Base-by-base conservation (phyloP, 2,888 invertebrate species). In the Scaptomyza parva region DNA sequence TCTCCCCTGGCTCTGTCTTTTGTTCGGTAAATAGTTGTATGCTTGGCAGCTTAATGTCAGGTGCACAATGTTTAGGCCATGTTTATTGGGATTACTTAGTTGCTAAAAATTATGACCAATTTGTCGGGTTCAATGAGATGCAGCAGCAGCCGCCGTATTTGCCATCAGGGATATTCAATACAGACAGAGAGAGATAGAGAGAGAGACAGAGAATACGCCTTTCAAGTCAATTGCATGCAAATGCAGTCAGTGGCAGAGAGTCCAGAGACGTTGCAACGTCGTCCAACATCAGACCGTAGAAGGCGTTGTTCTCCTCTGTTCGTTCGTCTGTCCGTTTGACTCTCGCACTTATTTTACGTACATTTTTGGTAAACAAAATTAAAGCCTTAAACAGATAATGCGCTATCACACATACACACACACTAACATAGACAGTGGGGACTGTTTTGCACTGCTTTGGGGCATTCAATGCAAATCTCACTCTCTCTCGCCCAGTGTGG, bases 31-130 rank as follows among this genome's bases (percentile, higher is more conserved):
- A 47, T 61, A 61, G 48, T 24, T 61, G 48, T 48, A 22, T 22
- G 57, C 44, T 66, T 77, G 79, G 78, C 81, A 88, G 85, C 88
- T 89, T 88, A 89, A 76, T 77, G 88, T 87, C 88, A 86, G 71
- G 53, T 65, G 70, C 72, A 86, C 82, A 88, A 86, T 88, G 88
- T 78, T 77, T 78, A 68, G 76, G 77, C 78, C 80, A 86, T 88
- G 88, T 86, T 88, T 89, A 88, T 89, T 83, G 86, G 88, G 89
- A 88, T 88, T 89, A 61, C 61, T 61, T 48, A 88, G 83, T 77
- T 79, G 88, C 73, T 76, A 60, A 78, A 86, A 88, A 88, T 88
- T 89, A 88, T 88, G 88, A 88, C 88, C 88, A 88, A 88, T 88
- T 88, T 88, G 89, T 83, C 86, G 80, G 45, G 71, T 70, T 78